These are phyloP conservation scores for Patiria pectinifera DNA, from an alignment of 53 echinoderm and acorn worm genomes.

Conservation along the genomic window DNA sequence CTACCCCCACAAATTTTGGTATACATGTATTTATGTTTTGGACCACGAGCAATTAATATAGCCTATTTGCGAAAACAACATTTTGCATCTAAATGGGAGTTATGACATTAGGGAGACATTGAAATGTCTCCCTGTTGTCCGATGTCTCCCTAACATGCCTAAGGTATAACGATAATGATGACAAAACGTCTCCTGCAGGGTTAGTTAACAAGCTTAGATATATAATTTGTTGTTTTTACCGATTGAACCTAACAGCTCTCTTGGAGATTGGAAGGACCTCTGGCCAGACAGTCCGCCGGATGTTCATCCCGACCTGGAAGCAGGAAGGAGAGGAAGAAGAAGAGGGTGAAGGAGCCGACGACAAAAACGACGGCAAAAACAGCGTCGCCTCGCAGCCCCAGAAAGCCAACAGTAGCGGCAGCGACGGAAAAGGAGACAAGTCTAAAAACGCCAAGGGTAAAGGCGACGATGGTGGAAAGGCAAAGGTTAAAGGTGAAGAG, in stretches of 20 bases:
- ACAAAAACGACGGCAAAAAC: constrained; percentile 65
- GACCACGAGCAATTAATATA: too few relatives aligned
- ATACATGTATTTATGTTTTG: too few relatives aligned
- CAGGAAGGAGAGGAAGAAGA: constrained; percentile 86
- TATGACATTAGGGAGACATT: too few relatives aligned
- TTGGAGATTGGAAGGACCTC: constrained; percentile 86
- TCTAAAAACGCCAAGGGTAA: constrained; percentile 56
- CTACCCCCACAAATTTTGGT: too few relatives aligned
- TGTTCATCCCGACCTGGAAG: constrained; percentile 93
- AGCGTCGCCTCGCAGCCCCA: constrained; percentile 32
- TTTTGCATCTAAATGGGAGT: too few relatives aligned
- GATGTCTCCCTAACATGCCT: too few relatives aligned
- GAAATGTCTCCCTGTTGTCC: too few relatives aligned
- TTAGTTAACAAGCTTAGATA: too few relatives aligned
- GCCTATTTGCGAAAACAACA: too few relatives aligned
- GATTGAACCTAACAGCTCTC: constrained; percentile 59
- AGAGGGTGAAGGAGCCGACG: constrained; percentile 61
- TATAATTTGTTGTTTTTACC: not conserved
- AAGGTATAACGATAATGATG: too few relatives aligned
- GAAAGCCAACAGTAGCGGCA: constrained; percentile 48
- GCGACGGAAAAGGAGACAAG: constrained; percentile 50
- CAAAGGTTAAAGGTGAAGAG: constrained; percentile 42
- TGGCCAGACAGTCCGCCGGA: constrained; percentile 88
- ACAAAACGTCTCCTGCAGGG: too few relatives aligned
- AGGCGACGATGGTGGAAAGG: constrained; percentile 19